Percentiles rank a stretch among this genome's conserved stretches.
These are phyloP conservation scores for Triops cancriformis DNA, from an alignment of 1,140 invertebrate genomes.

Conservation along the genomic window DNA sequence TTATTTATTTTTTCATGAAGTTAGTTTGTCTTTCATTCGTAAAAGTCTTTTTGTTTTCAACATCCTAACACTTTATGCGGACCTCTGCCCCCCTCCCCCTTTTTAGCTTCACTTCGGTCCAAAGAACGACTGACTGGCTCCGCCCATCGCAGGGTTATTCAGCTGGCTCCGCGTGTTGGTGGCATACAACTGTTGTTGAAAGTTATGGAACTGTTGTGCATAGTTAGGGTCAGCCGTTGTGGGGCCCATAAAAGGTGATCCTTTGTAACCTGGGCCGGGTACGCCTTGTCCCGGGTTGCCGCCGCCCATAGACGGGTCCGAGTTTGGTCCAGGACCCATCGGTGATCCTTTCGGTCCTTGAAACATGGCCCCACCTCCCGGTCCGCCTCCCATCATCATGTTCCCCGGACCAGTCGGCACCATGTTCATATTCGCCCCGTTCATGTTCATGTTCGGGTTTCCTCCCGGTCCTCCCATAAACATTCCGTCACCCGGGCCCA, in stretches of 20 bases:
- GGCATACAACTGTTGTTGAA: slow-evolving; percentile 87
- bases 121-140: slow-evolving; percentile 29
- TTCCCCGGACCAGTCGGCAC: slow-evolving; percentile 31
- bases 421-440: slow-evolving; percentile 33
- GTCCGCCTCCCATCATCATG: slow-evolving; percentile 34
- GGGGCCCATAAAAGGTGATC: slow-evolving; percentile 68
- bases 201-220: slow-evolving; percentile 89
- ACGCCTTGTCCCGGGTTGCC: slow-evolving; percentile 45
- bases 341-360: slow-evolving; percentile 34
- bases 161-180: slow-evolving; percentile 61
- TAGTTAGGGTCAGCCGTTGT: slow-evolving; percentile 82
- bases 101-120: slow-evolving; percentile 26
- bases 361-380: slow-evolving; percentile 31
- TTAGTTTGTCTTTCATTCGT: not conserved
- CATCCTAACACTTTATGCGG: not conserved
- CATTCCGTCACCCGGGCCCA: slow-evolving; percentile 31
- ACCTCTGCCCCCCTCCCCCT: not conserved
- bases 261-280: slow-evolving; percentile 53
- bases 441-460: slow-evolving; percentile 32
- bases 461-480: slow-evolving; percentile 33
- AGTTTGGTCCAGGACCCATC: slow-evolving; percentile 29
- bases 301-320: slow-evolving; percentile 34
- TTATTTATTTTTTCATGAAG: not conserved
- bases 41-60: not conserved
- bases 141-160: slow-evolving; percentile 30